Evolutionary conservation across 2,888 invertebrate species (phyloP), one percentile per base, ranked within the genome.

Genomic region (Galerucella calmariensis): DNA sequence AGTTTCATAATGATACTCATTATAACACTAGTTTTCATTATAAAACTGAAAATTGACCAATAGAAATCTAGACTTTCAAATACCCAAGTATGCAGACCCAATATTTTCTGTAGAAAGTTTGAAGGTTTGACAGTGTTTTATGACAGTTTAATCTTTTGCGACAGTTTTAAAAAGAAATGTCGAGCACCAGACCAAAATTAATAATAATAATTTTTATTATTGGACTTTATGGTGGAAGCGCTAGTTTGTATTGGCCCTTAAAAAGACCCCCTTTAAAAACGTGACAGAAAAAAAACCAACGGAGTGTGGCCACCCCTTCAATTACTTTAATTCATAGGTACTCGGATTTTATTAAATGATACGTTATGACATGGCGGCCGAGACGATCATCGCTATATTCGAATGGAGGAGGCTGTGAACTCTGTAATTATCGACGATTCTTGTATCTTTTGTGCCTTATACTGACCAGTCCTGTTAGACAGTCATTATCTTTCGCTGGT

Each of bases 241-340:
- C 51, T 51, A 51, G 51, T n/a, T 51, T 51, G 51, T n/a, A n/a
- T n/a, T 51, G n/a, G 2, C 24, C 20, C 58, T 58, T 58, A 58
- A 58, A 58, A 58, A 24, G 2, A 58, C 16, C 24, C 24, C 58
- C 11, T 11, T 58, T 8, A 20, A 24, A 58, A 58, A 10, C 58
- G 24, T 24, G 58, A 27, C 24, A 11, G 6, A 62, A 35, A 62
- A 61, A 61, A 61, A 27, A 61, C 12, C 14, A 3, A 35, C 14
- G n/a, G 5, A 62, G 16, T 62, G 35, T 67, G 59, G 67, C 75
- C 75, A 70, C 75, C 78, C 78, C 77, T 77, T 75, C 78, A 78
- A 78, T 78, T 77, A 78, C 75, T 73, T 74, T 78, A 78, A 78
- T 76, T 76, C 76, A 61, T 72, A 70, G 75, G 72, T 74, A 74